Evolutionary conservation across 2,797 vertebrate genomes (phyloP), one percentile per base, ranked within the genome.

Genomic region (Molossus molossus): DNA sequence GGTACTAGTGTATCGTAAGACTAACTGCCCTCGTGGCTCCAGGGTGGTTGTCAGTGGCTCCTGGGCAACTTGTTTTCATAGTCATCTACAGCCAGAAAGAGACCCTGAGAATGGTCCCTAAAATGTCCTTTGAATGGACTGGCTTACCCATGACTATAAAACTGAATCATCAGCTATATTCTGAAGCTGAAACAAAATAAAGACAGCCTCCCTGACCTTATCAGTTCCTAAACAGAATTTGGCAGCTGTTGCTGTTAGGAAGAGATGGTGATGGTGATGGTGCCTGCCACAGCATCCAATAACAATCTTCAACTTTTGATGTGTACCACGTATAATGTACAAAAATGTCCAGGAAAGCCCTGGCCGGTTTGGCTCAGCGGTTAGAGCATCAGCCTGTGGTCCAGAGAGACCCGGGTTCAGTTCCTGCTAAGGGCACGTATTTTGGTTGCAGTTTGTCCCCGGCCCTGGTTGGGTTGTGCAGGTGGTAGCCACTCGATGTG

Each of bases 111-210:
- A 55, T 85, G 62, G 17, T 50, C 17, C 55, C n/a, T 80, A 23
- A 58, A 79, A 83, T 91, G 76, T 18, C 40, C 53, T 91, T 83
- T 57, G 53, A 87, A 65, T 64, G 10, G 55, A 57, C 50, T 87
- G 60, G 27, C 55, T 90, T 94, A 50, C 82, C 29, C 50, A 53
- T 94, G 64, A 88, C 72, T 55, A 64, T 33, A 48, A 90, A 80
- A 60, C 21, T 57, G 83, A 65, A 57, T 57, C 17, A 67, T 50
- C 64, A 57, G 70, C 79, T 14, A 23, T 13, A 65, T 73, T 83
- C 45, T 94, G 33, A 58, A 83, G 69, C 27, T 70, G 40, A 67
- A 25, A 40, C 29, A 85, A 25, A 27, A 60, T 79, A 92, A 88
- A 94, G 37, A 48, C 33, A 48, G 27, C 15, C 11, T 55, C 27